These are phyloP conservation scores for Phoenicopterus ruber DNA, from an alignment of 2,113 vertebrate species.

Conservation along the genomic window DNA sequence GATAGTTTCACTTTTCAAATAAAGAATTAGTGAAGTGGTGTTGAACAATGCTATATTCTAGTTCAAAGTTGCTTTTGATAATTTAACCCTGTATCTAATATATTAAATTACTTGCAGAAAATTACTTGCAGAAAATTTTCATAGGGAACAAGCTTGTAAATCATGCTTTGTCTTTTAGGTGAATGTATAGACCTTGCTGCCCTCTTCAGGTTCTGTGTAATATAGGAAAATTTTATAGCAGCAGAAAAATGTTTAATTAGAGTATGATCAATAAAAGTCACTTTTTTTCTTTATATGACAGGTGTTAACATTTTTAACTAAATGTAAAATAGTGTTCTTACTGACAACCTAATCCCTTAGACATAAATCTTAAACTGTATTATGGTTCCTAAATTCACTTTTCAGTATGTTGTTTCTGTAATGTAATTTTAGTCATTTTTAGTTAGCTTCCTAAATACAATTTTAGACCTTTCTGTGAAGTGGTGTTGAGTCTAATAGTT, in stretches of 20 bases:
- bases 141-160: not conserved
- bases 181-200: not conserved
- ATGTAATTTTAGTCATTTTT: not conserved
- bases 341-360: not conserved
- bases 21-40: not conserved
- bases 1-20: not conserved
- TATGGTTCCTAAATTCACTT: not conserved
- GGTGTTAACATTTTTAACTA: not conserved
- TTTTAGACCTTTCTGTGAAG: not conserved
- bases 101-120: not conserved
- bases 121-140: not conserved
- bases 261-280: not conserved
- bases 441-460: not conserved
- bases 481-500: slow-evolving; percentile 11
- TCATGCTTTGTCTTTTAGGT: not conserved
- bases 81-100: not conserved
- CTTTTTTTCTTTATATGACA: not conserved
- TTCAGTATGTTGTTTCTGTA: not conserved
- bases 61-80: not conserved
- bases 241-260: not conserved
- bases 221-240: not conserved
- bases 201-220: not conserved
- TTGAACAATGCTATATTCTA: not conserved
- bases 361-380: not conserved
- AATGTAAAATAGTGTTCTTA: not conserved